Evolutionary conservation across 2,113 vertebrate species (phyloP).

Genomic region (Rhinichthys klamathensis): DNA sequence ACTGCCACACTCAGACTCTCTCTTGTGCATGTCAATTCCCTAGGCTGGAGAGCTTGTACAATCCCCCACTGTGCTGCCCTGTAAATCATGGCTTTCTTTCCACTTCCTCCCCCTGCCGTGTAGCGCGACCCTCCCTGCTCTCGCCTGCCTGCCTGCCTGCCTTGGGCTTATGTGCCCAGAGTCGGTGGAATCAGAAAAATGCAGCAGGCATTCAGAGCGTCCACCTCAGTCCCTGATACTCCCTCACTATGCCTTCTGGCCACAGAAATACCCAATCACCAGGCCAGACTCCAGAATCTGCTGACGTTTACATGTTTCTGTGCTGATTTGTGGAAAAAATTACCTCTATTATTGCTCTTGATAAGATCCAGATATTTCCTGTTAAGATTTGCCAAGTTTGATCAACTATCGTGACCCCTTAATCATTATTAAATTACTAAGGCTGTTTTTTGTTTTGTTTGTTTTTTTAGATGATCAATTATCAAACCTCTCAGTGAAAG

Average conservation of each 20-base stretch:
- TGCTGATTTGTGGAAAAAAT: neutral
- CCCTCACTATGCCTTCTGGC: neutral
- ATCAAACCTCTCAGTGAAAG: neutral
- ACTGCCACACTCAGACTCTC: conserved; percentile 63
- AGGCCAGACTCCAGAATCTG: neutral
- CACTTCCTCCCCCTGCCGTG: conserved; percentile 35
- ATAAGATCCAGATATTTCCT: neutral
- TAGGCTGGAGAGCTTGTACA: conserved; percentile 64
- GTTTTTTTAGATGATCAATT: too few relatives aligned
- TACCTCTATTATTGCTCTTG: neutral
- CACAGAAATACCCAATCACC: neutral
- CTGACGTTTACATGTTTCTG: neutral
- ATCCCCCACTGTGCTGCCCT: conserved; percentile 72
- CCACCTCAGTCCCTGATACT: conserved; percentile 30
- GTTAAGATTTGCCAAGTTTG: neutral
- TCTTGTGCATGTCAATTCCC: conserved; percentile 77
- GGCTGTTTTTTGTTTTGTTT: neutral
- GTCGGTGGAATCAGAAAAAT: conserved; percentile 53
- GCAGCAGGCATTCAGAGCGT: conserved; percentile 21
- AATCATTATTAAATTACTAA: neutral
- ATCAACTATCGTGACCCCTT: neutral
- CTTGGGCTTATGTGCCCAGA: conserved; percentile 48
- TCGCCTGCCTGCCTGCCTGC: conserved; percentile 47
- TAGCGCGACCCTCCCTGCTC: conserved; percentile 18
- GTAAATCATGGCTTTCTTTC: conserved; percentile 68